Percentiles rank a stretch among this genome's conserved stretches.
phyloP scores from a whole-genome alignment of 2,888 invertebrate genomes.

The Argyresthia albistria region DNA sequence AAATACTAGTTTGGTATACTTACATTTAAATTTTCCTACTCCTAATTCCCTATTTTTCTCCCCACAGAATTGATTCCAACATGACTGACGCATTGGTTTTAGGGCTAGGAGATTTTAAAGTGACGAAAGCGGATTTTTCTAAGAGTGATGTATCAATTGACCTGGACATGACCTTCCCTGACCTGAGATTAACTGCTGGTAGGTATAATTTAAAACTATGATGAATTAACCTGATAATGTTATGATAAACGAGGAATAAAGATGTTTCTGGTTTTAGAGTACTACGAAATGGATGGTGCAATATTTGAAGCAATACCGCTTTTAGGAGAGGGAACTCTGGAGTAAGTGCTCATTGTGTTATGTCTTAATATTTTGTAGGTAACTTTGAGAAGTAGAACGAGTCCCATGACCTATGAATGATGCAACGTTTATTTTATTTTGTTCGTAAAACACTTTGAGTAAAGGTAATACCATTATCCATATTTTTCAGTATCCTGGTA shows the following conservation, averaged over 20 bases:
- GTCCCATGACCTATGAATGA: no score
- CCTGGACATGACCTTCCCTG: constrained; percentile 21
- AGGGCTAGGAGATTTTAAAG: constrained; percentile 22
- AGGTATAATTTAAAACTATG: constrained; percentile 4
- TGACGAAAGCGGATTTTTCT: constrained; percentile 17
- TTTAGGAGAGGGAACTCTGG: constrained; percentile 26
- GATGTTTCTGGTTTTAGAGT: not conserved
- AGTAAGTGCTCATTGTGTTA: constrained; percentile 25
- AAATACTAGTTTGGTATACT: no score
- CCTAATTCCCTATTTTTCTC: not conserved
- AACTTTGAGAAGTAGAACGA: not conserved
- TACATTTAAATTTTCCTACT: no score
- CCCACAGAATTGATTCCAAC: not conserved
- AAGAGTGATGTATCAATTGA: constrained; percentile 19
- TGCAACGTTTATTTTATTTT: no score
- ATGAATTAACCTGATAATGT: no score
- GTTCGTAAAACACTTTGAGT: not conserved
- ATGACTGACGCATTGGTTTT: constrained; percentile 1
- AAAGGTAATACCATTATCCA: not conserved
- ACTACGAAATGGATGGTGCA: constrained; percentile 31
- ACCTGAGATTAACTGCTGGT: constrained; percentile 20
- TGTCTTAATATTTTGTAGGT: not conserved
- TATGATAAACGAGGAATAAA: no score
- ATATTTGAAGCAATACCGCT: constrained; percentile 28
- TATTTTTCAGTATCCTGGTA: constrained; percentile 26